A percentile compares a stretch with the other conserved stretches of the same genome.
Conservation (phyloP, 92 coral and sea anemone genomes). For the Epizoanthus stellaris region DNA sequence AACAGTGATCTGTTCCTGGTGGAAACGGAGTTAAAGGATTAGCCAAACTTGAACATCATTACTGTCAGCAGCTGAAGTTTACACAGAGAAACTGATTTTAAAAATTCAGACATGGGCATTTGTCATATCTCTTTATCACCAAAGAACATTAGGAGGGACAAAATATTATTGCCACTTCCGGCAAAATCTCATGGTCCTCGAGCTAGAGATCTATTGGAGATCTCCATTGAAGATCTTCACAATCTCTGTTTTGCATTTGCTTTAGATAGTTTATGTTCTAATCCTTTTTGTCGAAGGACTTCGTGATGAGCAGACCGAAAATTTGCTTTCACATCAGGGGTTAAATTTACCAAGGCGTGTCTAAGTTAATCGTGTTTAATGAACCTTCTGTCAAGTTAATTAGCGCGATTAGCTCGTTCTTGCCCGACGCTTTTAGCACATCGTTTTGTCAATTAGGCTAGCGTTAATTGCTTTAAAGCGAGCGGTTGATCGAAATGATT, state of each 20-base stretch:
- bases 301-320: constrained; percentile 17
- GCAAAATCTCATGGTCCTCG: constrained; percentile 15
- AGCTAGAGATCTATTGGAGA: constrained; percentile 30
- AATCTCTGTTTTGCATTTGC: constrained; percentile 26
- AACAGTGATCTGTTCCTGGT: background rate
- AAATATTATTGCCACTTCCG: constrained; percentile 37
- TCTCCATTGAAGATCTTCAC: constrained; percentile 23
- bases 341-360: constrained; percentile 30
- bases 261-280: constrained; percentile 18
- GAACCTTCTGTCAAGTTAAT: constrained; percentile 47
- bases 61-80: constrained; percentile 31
- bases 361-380: constrained; percentile 47
- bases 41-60: constrained; percentile 17
- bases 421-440: constrained; percentile 36
- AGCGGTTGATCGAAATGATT: constrained; percentile 36
- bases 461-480: constrained; percentile 35
- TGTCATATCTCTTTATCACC: constrained; percentile 41
- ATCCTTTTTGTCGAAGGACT: constrained; percentile 29
- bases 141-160: constrained; percentile 22
- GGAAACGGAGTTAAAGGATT: constrained; percentile 25
- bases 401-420: constrained; percentile 42
- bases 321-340: constrained; percentile 40
- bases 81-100: constrained; percentile 43
- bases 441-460: constrained; percentile 42
- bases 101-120: constrained; percentile 34